Base-by-base conservation (phyloP, 2,797 vertebrate species). In the Onychomys arenicola region DNA sequence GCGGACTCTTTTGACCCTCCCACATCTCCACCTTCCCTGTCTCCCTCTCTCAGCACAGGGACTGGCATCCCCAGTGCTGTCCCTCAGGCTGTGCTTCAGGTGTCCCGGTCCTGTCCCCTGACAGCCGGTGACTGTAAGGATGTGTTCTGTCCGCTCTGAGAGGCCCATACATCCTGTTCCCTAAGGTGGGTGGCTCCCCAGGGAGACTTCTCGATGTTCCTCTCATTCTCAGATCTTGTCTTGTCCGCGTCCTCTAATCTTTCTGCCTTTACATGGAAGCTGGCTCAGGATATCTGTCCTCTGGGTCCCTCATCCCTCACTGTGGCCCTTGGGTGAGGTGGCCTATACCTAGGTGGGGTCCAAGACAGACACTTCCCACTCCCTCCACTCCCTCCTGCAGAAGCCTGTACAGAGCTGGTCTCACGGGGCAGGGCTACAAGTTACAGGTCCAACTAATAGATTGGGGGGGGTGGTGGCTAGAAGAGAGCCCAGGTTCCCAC, bases 201-300 rank as follows among this genome's bases (percentile, higher is more conserved):
- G 3, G 40, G 34, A 49, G 61, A 43, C 19, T 3, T 17, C 6
- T 11, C 21, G 87, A 32, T 6, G 2, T 34, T n/a, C 84, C 29
- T 75, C 25, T 6, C 8, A 0, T 27, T 7, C 0, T 5, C 23
- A 43, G 57, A 52, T 4, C 34, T 14, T 34, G 2, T 21, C 16
- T 37, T 43, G 59, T 84, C 91, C 55, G 17, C 2, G 5, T 25
- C n/a, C 40, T 2, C 25, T 23, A 14, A 11, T 11, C 17, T 49
- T 59, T 57, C 81, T 23, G n/a, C 34, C 86, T 78, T 37, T 29
- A 11, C 88, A 29, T 57, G 52, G 71, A 63, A 55, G 87, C 57
- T 0, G 0, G 2, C 27, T 55, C 37, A 46, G 57, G 71, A 34
- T 6, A 9, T 65, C 21, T 2, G 0, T 9, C 23, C 43, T 57